Evolutionary conservation across 1,140 invertebrate genomes (phyloP).

Genomic region (Drosophila setifemur): DNA sequence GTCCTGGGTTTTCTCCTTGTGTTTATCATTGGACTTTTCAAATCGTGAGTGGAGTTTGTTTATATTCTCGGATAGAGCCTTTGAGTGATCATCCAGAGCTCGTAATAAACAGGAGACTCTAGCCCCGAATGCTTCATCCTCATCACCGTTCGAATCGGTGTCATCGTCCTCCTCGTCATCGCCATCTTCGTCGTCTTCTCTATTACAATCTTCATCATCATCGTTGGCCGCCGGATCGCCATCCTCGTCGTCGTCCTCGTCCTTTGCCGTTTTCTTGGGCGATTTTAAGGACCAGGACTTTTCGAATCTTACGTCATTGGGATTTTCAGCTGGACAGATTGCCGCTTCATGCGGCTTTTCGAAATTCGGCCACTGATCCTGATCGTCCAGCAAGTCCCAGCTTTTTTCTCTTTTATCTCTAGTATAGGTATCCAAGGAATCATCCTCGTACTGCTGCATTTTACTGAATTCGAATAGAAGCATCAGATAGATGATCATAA

Average conservation of each 20-base stretch:
- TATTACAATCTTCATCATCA: neutral
- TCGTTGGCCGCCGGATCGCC: neutral
- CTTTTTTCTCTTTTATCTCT: no score
- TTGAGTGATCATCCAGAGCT: neutral
- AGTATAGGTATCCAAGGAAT: no score
- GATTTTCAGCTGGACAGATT: constrained; percentile 21
- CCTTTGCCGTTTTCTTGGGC: neutral
- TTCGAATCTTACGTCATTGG: constrained; percentile 6
- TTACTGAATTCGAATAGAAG: no score
- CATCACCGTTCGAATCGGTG: neutral
- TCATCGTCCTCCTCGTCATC: neutral
- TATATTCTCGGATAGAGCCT: neutral
- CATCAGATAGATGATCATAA: no score
- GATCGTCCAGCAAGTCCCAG: no score
- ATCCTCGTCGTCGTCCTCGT: constrained; percentile 23
- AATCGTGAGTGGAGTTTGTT: neutral
- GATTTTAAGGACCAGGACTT: neutral
- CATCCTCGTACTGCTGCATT: no score
- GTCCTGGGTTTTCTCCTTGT: neutral
- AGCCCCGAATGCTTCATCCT: neutral
- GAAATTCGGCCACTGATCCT: neutral
- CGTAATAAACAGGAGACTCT: constrained; percentile 12
- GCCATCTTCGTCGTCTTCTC: neutral
- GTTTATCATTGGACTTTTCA: neutral
- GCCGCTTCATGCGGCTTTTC: neutral